Percentiles rank a stretch among this genome's conserved stretches.
Conservation (phyloP, 2,797 vertebrate species). For the Macropodus opercularis region DNA sequence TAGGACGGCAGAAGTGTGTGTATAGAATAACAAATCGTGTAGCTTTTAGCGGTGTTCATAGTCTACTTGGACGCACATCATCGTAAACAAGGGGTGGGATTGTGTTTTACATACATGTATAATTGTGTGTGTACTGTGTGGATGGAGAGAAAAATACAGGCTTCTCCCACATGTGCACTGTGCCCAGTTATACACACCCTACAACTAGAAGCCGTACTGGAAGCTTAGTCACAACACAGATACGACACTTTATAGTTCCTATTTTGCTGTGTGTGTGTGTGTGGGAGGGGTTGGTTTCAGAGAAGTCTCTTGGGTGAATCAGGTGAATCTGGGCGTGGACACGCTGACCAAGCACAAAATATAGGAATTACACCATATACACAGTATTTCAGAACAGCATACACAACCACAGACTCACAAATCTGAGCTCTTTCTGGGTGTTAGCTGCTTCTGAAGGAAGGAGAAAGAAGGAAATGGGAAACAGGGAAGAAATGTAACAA, state of each 20-base stretch:
- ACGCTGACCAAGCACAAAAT: not conserved
- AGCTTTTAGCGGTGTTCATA: slow-evolving; percentile 9
- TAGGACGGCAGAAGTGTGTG: slow-evolving; percentile 2
- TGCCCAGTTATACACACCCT: slow-evolving; percentile 16
- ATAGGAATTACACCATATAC: not conserved
- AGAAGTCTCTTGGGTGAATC: slow-evolving; percentile 30
- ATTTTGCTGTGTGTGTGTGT: not conserved
- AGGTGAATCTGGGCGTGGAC: slow-evolving; percentile 45
- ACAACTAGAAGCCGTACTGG: not conserved
- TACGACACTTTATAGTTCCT: slow-evolving; percentile 36
- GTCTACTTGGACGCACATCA: not conserved
- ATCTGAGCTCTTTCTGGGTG: not conserved
- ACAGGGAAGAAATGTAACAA: no score
- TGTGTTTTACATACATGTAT: slow-evolving; percentile 23
- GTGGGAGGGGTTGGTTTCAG: slow-evolving; percentile 23
- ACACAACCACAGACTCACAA: not conserved
- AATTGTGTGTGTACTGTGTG: slow-evolving; percentile 15
- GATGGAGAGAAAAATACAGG: slow-evolving; percentile 9
- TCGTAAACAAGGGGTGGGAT: slow-evolving; percentile 26
- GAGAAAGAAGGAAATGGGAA: no score
- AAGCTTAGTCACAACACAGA: slow-evolving; percentile 30
- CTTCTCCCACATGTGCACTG: not conserved
- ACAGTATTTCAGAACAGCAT: not conserved
- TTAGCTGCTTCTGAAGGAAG: not conserved
- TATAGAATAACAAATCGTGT: slow-evolving; percentile 14